Evolutionary conservation across 2,797 vertebrate species (phyloP).

Genomic region (Micromesistius poutassou): DNA sequence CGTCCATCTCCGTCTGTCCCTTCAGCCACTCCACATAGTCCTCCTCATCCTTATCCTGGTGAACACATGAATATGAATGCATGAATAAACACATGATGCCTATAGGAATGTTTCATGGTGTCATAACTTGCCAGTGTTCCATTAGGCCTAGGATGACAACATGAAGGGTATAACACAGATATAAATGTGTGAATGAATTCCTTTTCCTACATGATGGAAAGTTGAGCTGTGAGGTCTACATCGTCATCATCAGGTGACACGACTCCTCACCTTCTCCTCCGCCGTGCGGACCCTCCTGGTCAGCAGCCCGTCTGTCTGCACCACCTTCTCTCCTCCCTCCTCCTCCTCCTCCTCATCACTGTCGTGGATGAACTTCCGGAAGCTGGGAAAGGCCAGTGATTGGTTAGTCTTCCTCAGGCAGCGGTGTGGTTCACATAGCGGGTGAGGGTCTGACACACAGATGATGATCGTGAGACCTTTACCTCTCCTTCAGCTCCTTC

Average conservation of each 20-base stretch:
- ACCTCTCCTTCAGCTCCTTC: slow-evolving; percentile 80
- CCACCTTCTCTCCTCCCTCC: slow-evolving; percentile 41
- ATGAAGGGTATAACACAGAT: neutral
- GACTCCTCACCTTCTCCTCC: slow-evolving; percentile 76
- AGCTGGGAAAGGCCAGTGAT: slow-evolving; percentile 61
- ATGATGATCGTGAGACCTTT: neutral
- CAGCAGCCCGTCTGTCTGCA: slow-evolving; percentile 61
- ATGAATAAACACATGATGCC: neutral
- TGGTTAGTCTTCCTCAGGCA: neutral
- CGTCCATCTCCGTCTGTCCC: slow-evolving; percentile 74
- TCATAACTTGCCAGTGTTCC: too few relatives aligned
- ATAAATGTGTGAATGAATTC: neutral
- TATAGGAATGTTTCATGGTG: too few relatives aligned
- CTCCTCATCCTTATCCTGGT: slow-evolving; percentile 80
- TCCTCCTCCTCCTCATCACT: slow-evolving; percentile 69
- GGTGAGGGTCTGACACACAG: neutral
- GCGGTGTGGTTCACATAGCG: neutral
- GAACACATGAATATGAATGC: neutral
- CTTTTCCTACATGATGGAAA: neutral
- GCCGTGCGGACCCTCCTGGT: slow-evolving; percentile 73
- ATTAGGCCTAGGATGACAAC: neutral
- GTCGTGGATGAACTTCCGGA: slow-evolving; percentile 79
- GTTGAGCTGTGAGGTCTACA: neutral
- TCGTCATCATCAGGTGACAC: neutral
- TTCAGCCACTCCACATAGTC: slow-evolving; percentile 87